These are phyloP conservation scores for Adelges cooleyi DNA, from an alignment of 1,140 invertebrate species.

Conservation along the genomic window DNA sequence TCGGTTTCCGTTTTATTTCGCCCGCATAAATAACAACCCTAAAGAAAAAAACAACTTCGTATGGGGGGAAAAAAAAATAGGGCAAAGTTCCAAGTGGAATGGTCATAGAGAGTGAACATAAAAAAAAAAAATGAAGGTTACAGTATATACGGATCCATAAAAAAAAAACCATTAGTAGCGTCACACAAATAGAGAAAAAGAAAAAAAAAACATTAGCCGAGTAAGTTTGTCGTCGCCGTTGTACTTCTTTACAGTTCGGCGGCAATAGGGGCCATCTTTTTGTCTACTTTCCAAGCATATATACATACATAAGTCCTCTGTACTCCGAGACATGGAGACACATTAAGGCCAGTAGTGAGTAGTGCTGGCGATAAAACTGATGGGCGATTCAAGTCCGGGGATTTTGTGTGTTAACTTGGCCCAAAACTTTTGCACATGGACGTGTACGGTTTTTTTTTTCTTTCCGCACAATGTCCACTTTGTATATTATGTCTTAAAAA, in stretches of 20 bases:
- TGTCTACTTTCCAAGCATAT: too few relatives aligned
- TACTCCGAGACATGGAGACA: too few relatives aligned
- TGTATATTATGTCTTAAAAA: not conserved
- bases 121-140: constrained; percentile 13
- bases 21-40: constrained; percentile 16
- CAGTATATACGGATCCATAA: constrained; percentile 2
- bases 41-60: constrained; percentile 2
- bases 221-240: not conserved
- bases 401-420: not conserved
- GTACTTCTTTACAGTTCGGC: not conserved
- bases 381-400: not conserved
- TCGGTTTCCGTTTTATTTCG: not conserved
- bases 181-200: not conserved
- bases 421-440: constrained; percentile 1
- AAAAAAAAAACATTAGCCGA: constrained; percentile 8
- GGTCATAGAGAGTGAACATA: not conserved
- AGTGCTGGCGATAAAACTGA: not conserved
- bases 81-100: constrained; percentile 25
- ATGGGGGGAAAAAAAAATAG: constrained; percentile 23
- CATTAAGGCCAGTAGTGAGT: not conserved
- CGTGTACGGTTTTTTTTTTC: not conserved
- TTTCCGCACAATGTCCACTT: too few relatives aligned
- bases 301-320: too few relatives aligned
- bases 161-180: not conserved
- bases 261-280: not conserved